Base-by-base conservation (phyloP, 2,888 invertebrate genomes). In the Drosophila vallismaia region DNA sequence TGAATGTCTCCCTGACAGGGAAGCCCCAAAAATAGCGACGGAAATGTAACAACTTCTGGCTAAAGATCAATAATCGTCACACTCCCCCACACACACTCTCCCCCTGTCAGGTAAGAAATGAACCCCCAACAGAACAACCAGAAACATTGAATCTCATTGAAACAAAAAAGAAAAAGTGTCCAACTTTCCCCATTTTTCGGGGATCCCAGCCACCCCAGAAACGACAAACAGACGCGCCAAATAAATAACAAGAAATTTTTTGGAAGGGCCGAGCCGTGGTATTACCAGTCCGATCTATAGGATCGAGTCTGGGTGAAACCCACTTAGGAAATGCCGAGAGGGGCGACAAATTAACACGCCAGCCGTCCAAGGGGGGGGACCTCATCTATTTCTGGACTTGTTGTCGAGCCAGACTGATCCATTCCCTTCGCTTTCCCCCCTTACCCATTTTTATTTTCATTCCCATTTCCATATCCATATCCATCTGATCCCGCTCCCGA, bases 141-240 rank as follows among this genome's bases (percentile, higher is more conserved):
- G 59, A 74, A 76, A 83, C 86, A 74, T 67, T 70, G 64, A 67
- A 69, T 60, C 66, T 58, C 71, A 75, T 77, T 77, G 74, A 72
- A 19, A 19, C 19, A 19, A 2, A 19, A 1, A 63, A 6, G 5
- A 6, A 28, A 63, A 63, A 56, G 66, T 52, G 62, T 51, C 58
- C 53, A 19, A 42, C 42, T 31, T 54, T 44, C 44, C 53, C 19
- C 19, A 19, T 19, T 19, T 19, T 19, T 19, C 19, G 19, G 19
- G 19, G 19, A 19, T 19, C 19, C 19, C 33, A 6, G 14, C 3
- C 26, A 26, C 9, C 46, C 44, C 63, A 2, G 58, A 71, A 83
- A 83, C 79, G 86, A 83, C 83, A 86, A 83, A 83, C 84, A 84
- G 84, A 84, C 88, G 76, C 81, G 76, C 44, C 87, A 84, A 84